Conservation (phyloP, 2,113 vertebrate genomes). For the Campylorhamphus procurvoides region DNA sequence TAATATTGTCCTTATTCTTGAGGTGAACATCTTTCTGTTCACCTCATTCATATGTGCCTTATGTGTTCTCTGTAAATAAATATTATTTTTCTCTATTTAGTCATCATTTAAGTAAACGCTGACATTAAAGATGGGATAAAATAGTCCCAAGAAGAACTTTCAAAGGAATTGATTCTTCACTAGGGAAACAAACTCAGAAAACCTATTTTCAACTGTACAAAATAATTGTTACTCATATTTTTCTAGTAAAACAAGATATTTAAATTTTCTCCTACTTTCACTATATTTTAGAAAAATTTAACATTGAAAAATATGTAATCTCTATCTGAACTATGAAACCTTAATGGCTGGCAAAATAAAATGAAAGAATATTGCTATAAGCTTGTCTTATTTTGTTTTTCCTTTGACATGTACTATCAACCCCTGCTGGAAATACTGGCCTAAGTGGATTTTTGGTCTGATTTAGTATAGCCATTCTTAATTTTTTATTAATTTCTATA, state of each 20-base stretch:
- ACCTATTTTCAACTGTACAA: rapidly evolving
- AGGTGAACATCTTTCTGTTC: background rate
- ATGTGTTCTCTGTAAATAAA: background rate
- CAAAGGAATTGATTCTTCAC: background rate
- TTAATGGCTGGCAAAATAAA: background rate
- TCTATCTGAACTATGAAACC: background rate
- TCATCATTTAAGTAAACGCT: background rate
- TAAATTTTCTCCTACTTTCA: background rate
- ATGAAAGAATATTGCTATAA: background rate
- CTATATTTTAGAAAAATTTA: background rate
- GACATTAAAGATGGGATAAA: background rate
- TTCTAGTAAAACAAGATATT: background rate
- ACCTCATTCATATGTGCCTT: background rate
- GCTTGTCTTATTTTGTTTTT: background rate
- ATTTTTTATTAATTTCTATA: background rate
- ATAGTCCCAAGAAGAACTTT: background rate
- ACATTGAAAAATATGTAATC: background rate
- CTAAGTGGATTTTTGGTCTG: background rate
- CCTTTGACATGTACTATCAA: background rate
- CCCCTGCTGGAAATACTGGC: background rate
- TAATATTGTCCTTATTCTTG: background rate
- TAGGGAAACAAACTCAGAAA: background rate
- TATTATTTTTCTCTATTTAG: background rate
- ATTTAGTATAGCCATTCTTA: background rate
- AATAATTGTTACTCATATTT: background rate